A percentile compares a stretch with the other conserved stretches of the same genome.
Conservation (phyloP, 2,797 vertebrate genomes). For the Xiphorhynchus erythropygius region DNA sequence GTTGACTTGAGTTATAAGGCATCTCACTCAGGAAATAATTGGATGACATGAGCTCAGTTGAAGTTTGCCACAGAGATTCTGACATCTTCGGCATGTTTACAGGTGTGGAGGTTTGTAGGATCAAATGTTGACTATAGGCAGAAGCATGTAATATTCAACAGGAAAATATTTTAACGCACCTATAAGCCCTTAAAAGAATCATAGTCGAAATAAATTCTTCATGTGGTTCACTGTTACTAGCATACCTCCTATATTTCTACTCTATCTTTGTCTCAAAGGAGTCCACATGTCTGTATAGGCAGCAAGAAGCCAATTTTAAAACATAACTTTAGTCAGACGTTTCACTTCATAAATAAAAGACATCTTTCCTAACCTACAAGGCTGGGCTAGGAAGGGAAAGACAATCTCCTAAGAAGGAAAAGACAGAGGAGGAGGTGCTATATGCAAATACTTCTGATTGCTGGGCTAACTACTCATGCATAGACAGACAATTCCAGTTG, state of each 20-base stretch:
- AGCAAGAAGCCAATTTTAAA: neutral
- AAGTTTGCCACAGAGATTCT: neutral
- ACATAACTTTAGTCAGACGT: neutral
- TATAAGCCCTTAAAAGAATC: neutral
- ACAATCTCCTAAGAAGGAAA: neutral
- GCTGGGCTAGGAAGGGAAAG: neutral
- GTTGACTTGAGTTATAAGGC: neutral
- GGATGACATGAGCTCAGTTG: neutral
- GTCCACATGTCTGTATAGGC: neutral
- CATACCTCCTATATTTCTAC: neutral
- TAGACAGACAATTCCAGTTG: neutral
- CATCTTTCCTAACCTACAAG: neutral
- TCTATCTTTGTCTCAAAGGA: neutral
- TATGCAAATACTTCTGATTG: neutral
- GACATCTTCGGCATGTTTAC: neutral
- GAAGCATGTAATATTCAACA: neutral
- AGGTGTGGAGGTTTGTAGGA: neutral
- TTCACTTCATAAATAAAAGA: neutral
- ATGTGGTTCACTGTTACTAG: neutral
- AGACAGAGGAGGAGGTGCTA: neutral
- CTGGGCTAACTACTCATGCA: neutral
- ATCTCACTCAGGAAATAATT: neutral
- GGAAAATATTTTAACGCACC: neutral
- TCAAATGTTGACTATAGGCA: neutral
- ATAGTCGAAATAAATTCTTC: neutral